These are phyloP conservation scores for Daubentonia madagascariensis DNA, from an alignment of 2,113 vertebrate genomes.

Conservation along the genomic window DNA sequence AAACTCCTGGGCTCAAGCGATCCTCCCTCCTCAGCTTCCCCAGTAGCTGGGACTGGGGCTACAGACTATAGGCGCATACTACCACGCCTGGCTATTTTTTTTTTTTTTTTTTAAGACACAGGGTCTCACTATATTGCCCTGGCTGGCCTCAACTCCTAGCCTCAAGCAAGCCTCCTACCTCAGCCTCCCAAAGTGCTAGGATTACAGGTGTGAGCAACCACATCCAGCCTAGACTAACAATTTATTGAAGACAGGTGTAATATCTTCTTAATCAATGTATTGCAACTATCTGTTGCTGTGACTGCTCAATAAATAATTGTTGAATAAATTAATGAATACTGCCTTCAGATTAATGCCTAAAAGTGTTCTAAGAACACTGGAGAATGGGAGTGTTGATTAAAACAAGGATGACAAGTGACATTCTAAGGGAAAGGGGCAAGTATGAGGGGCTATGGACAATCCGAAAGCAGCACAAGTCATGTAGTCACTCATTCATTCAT, in stretches of 20 bases:
- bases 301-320: not conserved
- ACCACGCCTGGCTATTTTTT: not conserved
- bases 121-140: not conserved
- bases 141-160: not conserved
- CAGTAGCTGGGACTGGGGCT: not conserved
- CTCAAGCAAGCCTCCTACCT: not conserved
- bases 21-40: not conserved
- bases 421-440: not conserved
- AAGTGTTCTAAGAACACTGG: not conserved
- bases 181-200: not conserved
- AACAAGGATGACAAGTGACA: not conserved
- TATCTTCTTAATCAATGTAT: not conserved
- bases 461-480: not conserved
- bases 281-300: not conserved
- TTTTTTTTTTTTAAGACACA: not conserved
- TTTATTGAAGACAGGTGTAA: not conserved
- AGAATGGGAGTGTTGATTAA: not conserved
- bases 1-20: not conserved
- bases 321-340: not conserved
- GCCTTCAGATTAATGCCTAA: not conserved
- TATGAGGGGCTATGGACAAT: not conserved
- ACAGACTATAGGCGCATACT: not conserved
- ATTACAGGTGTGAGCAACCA: not conserved
- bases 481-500: not conserved
- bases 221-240: not conserved